These are phyloP conservation scores for Pomatorhinus ruficollis DNA, from an alignment of 2,113 vertebrate genomes.

Conservation along the genomic window DNA sequence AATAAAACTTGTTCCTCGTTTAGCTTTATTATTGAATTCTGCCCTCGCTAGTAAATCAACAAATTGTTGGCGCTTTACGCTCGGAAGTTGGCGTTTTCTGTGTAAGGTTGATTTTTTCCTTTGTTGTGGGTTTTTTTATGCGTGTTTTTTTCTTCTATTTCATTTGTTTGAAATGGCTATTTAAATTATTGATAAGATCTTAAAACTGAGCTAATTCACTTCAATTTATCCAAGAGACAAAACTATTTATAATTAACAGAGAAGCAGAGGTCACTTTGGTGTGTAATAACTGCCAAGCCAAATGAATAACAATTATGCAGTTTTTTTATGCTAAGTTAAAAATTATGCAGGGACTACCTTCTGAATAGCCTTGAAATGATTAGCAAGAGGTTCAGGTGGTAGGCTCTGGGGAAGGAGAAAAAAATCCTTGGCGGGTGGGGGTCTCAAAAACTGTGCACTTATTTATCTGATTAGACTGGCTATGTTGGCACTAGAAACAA, in stretches of 20 bases:
- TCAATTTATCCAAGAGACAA: constrained; percentile 60
- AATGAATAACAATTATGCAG: constrained; percentile 53
- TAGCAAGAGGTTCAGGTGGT: neutral
- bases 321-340: constrained; percentile 34
- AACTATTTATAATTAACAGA: constrained; percentile 76
- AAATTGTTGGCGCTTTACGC: neutral
- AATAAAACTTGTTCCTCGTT: neutral
- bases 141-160: neutral
- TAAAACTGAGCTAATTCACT: constrained; percentile 69
- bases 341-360: constrained; percentile 22
- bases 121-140: neutral
- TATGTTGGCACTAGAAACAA: neutral
- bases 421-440: rapidly evolving
- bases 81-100: neutral
- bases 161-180: constrained; percentile 42
- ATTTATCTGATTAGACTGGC: neutral
- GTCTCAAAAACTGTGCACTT: neutral
- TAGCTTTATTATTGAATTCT: neutral
- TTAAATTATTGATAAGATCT: constrained; percentile 74
- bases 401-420: neutral
- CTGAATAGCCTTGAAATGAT: constrained; percentile 26
- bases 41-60: neutral
- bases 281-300: constrained; percentile 4
- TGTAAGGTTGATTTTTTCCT: neutral
- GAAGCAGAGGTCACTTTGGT: constrained; percentile 64